Evolutionary conservation across 2,888 invertebrate species (phyloP), one percentile per base, ranked within the genome.

Genomic region (Thelaira solivaga): DNA sequence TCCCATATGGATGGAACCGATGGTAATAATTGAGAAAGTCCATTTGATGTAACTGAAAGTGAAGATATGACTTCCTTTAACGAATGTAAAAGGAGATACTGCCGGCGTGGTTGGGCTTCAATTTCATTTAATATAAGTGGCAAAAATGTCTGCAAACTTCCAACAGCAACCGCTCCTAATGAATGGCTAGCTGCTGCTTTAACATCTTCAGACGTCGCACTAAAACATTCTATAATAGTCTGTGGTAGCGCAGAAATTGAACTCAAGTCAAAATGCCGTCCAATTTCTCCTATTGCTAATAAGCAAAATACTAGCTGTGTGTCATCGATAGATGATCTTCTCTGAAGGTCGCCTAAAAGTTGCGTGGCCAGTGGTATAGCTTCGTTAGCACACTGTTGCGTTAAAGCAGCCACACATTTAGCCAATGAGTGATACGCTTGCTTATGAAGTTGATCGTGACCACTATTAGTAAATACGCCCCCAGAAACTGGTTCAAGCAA

Each of bases 101-200:
- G 99, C 71, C 97, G 91, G 87, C 96, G 97, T 0, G 98, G 97
- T 86, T 98, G 96, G 36, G 94, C 94, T 84, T 97, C 96, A 81
- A 99, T 99, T 90, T 99, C 97, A 73, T 94, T 92, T 43, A 99
- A 90, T 80, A 99, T 96, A 86, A 98, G 96, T 0, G 99, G 98
- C 84, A 99, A 91, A 90, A 97, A 99, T 84, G 95, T 94, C 10
- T 94, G 94, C 81, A 99, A 90, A 90, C 98, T 99, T 49, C 99
- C 99, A 69, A 98, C 97, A 5, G 97, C 96, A 22, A 99, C 94
- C 65, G 97, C 97, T 16, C 99, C 98, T 51, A 99, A 91, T 0
- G 99, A 96, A 89, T 98, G 97, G 81, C 98, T 97, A 11, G 99
- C 99, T 0, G 98, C 98, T 0, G 97, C 96, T 89, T 99, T 99